A percentile compares a stretch with the other conserved stretches of the same genome.
phyloP scores from a whole-genome alignment of 2,113 vertebrate species.

The Peromyscus polionotus region DNA sequence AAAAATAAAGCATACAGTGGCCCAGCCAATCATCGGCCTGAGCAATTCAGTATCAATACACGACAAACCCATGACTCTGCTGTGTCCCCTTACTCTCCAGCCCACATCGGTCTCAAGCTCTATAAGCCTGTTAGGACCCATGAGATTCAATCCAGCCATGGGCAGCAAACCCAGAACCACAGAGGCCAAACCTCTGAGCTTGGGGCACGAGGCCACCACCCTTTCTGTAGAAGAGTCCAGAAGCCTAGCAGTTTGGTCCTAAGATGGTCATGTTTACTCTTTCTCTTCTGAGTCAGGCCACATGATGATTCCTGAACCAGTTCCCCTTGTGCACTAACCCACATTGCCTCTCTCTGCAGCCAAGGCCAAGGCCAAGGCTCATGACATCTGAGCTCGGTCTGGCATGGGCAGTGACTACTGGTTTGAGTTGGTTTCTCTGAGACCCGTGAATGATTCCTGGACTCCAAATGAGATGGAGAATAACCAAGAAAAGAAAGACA shows the following conservation, averaged over 20 bases:
- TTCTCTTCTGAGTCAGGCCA: conserved; percentile 46
- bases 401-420: not conserved
- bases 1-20: not conserved
- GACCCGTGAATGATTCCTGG: not conserved
- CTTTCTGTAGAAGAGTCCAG: not conserved
- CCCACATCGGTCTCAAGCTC: not conserved
- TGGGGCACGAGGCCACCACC: too few relatives aligned
- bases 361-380: not conserved
- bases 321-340: conserved; percentile 1
- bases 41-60: not conserved
- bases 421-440: conserved; percentile 1
- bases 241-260: conserved; percentile 21
- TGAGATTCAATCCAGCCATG: not conserved
- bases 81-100: not conserved
- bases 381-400: not conserved
- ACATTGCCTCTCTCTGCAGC: not conserved
- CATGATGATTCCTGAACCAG: not conserved
- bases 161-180: not conserved
- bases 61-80: not conserved
- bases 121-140: not conserved
- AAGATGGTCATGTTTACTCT: conserved; percentile 45
- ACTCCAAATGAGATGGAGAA: not conserved
- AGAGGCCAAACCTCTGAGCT: not conserved
- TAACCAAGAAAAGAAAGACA: conserved; percentile 31
- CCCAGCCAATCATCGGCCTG: not conserved